Evolutionary conservation across 2,888 invertebrate genomes (phyloP), one percentile per base, ranked within the genome.

Genomic region (Lobophora halterata): DNA sequence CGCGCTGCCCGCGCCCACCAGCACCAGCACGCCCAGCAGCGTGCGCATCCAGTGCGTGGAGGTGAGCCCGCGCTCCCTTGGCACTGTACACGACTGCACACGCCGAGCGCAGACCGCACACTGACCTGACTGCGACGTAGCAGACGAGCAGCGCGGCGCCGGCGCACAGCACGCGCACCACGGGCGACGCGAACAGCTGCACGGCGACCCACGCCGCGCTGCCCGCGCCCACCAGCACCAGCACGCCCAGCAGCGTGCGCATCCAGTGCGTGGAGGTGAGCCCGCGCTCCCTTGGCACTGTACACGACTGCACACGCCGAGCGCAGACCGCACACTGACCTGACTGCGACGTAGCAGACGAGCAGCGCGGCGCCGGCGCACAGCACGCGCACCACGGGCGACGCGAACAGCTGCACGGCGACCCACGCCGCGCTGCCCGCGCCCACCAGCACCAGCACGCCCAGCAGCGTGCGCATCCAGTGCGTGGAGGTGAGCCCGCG

Each of bases 1-100:
- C 12, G 90, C 92, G 12, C 93, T 93, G 8, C 91, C 92, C 9
- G 94, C 91, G 31, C 91, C 91, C 69, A 93, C 93, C 91, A 96
- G 94, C 46, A 91, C 88, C 5, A 93, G 93, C 39, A 96, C 93
- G 46, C 94, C 91, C 36, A 93, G 91, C 16, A 93, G 92, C 5
- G 95, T 95, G 76, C 95, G 93, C 51, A 93, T 86, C 95, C 96
- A 96, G 79, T 96, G 96, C 55, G 92, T 90, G 19, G 93, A 88
- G 10, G 95, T n/a, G n/a, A n/a, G n/a, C n/a, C n/a, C n/a, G n/a
- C n/a, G n/a, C n/a, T n/a, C n/a, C n/a, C n/a, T n/a, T n/a, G n/a
- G n/a, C n/a, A 7, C 7, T 19, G n/a, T n/a, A n/a, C n/a, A n/a
- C n/a, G n/a, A n/a, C n/a, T n/a, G n/a, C n/a, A 2, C 2, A 18